Conservation (phyloP, 2,797 vertebrate species). For the Choloepus didactylus region DNA sequence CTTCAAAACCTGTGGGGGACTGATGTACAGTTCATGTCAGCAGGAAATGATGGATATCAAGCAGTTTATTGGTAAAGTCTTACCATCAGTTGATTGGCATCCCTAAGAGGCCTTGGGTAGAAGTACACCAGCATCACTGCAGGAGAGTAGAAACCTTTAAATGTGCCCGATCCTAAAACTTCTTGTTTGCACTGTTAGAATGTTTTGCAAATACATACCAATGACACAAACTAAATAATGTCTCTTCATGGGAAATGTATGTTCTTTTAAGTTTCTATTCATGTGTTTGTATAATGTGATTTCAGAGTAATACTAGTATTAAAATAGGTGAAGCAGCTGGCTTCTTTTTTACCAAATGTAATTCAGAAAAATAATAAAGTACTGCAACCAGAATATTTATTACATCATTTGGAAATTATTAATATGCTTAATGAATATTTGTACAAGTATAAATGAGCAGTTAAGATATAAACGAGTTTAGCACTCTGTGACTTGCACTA, state of each 20-base stretch:
- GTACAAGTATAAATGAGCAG: slow-evolving; percentile 68
- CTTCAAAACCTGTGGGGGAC: slow-evolving; percentile 95
- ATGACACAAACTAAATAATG: slow-evolving; percentile 78
- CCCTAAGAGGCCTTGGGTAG: slow-evolving; percentile 83
- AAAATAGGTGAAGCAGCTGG: slow-evolving; percentile 56
- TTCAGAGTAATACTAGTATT: too few relatives aligned
- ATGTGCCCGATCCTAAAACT: slow-evolving; percentile 80
- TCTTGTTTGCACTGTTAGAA: slow-evolving; percentile 87
- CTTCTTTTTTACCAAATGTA: slow-evolving; percentile 75
- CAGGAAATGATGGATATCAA: slow-evolving; percentile 99
- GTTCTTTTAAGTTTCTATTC: slow-evolving; percentile 79
- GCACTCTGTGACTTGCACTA: slow-evolving; percentile 53
- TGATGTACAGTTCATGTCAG: slow-evolving; percentile 95
- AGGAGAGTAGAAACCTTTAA: slow-evolving; percentile 82
- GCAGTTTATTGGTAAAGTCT: slow-evolving; percentile 95
- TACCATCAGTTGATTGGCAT: slow-evolving; percentile 93
- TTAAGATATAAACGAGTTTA: slow-evolving; percentile 72
- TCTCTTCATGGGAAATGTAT: slow-evolving; percentile 68
- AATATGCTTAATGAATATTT: slow-evolving; percentile 77
- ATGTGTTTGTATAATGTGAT: background rate
- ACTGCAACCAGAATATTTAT: slow-evolving; percentile 69
- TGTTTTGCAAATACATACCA: slow-evolving; percentile 86
- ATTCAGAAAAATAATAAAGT: slow-evolving; percentile 73
- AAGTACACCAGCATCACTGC: slow-evolving; percentile 88
- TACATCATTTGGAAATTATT: slow-evolving; percentile 81